A percentile compares a stretch with the other conserved stretches of the same genome.
Conservation (phyloP, 2,888 invertebrate genomes). For the Cosmia pyralina region DNA sequence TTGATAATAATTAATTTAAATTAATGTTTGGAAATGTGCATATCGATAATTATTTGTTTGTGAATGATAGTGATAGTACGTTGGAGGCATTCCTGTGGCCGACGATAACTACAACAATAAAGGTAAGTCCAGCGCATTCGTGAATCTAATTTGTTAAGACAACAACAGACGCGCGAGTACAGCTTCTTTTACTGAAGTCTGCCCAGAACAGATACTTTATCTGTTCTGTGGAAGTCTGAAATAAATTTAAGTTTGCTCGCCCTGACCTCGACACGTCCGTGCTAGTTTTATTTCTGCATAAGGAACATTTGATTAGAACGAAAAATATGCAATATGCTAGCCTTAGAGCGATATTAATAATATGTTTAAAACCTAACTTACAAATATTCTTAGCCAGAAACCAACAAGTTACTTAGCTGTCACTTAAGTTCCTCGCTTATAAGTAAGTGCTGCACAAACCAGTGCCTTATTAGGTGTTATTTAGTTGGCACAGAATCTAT, state of each 20-base stretch:
- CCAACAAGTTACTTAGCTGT: background rate
- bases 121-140: constrained; percentile 17
- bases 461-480: constrained; percentile 12
- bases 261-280: too few relatives aligned
- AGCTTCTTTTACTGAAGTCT: background rate
- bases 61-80: constrained; percentile 11
- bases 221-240: too few relatives aligned
- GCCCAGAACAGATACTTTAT: too few relatives aligned
- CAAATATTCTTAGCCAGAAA: background rate
- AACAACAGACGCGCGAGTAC: background rate
- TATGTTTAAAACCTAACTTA: background rate
- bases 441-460: background rate
- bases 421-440: constrained; percentile 3
- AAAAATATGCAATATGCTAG: background rate
- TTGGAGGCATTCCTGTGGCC: background rate
- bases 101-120: background rate
- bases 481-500: constrained; percentile 23
- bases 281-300: background rate
- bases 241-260: too few relatives aligned
- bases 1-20: background rate
- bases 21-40: background rate
- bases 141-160: background rate
- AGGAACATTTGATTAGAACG: background rate
- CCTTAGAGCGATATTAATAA: background rate
- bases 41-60: background rate